A percentile compares a stretch with the other conserved stretches of the same genome.
Conservation (phyloP, 2,888 invertebrate species). For the Nephrocerus scutellatus region DNA sequence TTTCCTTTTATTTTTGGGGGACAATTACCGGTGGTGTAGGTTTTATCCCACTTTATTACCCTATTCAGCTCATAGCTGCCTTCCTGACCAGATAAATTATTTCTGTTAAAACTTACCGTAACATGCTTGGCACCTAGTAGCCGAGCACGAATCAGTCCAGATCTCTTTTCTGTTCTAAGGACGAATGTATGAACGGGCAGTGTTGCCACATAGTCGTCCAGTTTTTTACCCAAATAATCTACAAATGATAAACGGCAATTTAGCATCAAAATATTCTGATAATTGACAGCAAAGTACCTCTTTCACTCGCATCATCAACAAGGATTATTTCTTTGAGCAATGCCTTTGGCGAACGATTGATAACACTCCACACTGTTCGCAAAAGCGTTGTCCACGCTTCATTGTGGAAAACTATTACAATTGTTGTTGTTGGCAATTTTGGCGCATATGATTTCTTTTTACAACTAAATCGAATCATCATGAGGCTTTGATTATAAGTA, state of each 20-base stretch:
- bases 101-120: slow-evolving; percentile 69
- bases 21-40: too few relatives aligned
- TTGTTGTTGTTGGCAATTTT: slow-evolving; percentile 84
- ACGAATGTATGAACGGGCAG: slow-evolving; percentile 82
- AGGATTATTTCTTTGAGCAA: slow-evolving; percentile 90
- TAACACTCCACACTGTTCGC: slow-evolving; percentile 94
- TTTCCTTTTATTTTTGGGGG: too few relatives aligned
- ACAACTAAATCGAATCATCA: slow-evolving; percentile 53
- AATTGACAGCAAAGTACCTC: slow-evolving; percentile 54
- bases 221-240: slow-evolving; percentile 81
- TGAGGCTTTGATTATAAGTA: slow-evolving; percentile 1
- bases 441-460: slow-evolving; percentile 70
- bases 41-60: neutral
- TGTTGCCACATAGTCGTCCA: slow-evolving; percentile 82
- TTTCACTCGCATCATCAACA: slow-evolving; percentile 96
- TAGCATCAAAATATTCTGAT: slow-evolving; percentile 3
- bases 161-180: slow-evolving; percentile 83
- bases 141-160: slow-evolving; percentile 92
- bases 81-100: neutral
- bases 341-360: slow-evolving; percentile 83
- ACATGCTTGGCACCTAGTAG: slow-evolving; percentile 90
- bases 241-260: slow-evolving; percentile 27
- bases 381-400: slow-evolving; percentile 97
- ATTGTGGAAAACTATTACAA: slow-evolving; percentile 98
- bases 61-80: neutral